Evolutionary conservation across 2,888 invertebrate species (phyloP), one percentile per base, ranked within the genome.

Genomic region (Aricia artaxerxes): DNA sequence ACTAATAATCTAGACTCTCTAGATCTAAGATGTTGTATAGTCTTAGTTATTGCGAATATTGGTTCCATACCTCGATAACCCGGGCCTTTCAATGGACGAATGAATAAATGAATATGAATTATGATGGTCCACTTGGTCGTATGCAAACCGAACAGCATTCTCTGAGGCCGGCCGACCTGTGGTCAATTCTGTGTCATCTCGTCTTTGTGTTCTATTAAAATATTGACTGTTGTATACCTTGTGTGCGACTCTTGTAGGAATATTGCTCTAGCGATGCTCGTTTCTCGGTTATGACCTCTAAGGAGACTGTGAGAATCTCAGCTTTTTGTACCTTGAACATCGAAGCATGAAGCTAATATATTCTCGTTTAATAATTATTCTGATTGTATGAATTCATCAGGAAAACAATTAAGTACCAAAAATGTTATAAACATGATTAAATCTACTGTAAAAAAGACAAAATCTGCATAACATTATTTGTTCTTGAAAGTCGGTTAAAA

Each of bases 71-170:
- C 35, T 76, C 57, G 76, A 24, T 35, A 53, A 76, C 76, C 53
- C 49, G 6, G 4, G 53, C 76, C 49, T 31, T 76, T 76, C 76
- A 76, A 76, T 76, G 57, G 31, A 35, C 53, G 53, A 75, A 76
- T 76, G 76, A 76, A 57, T 76, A 76, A 57, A 76, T 76, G 76
- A 76, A 76, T 76, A 76, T 76, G 57, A 76, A 76, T 76, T 76
- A 76, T 76, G 76, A 76, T 76, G 76, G 24, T 35, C 49, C 53
- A 57, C 35, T 13, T 76, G 76, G 69, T 35, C 69, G 69, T 69
- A 69, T 38, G 69, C 69, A 38, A 69, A 69, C 69, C 69, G 69
- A 69, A 44, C 73, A 9, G 73, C 73, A 73, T 73, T 73, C 69
- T 69, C 69, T 38, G 9, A 4, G 69, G 35, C 13, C 69, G 64